Evolutionary conservation across 1,140 invertebrate species (phyloP).

Genomic region (Campoletis sonorensis): DNA sequence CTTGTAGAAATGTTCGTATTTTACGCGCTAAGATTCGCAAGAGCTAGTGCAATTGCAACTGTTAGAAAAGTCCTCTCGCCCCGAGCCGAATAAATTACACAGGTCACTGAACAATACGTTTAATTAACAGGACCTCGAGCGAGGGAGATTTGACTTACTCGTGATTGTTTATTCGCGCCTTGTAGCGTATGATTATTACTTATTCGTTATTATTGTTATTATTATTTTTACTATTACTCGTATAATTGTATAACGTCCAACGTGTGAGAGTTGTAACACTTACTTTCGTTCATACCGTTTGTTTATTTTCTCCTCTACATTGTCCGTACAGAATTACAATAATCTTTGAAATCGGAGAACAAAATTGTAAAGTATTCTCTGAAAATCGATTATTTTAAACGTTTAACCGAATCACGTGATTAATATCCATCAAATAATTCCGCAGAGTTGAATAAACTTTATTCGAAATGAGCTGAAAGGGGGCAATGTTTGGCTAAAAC

Average conservation of each 20-base stretch:
- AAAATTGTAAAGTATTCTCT: too few species aligned
- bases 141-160: slow-evolving; percentile 32
- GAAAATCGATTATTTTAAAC: not conserved
- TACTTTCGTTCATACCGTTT: too few species aligned
- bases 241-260: not conserved
- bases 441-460: too few species aligned
- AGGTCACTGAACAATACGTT: slow-evolving; percentile 45
- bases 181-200: not conserved
- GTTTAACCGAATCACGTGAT: not conserved
- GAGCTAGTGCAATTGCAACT: slow-evolving; percentile 13
- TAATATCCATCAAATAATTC: too few species aligned
- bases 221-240: not conserved
- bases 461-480: too few species aligned
- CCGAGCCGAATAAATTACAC: slow-evolving; percentile 41
- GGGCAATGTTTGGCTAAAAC: too few species aligned
- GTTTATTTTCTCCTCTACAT: too few species aligned
- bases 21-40: not conserved
- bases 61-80: slow-evolving; percentile 31
- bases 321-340: too few species aligned
- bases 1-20: too few species aligned
- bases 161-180: slow-evolving; percentile 32
- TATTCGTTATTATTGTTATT: not conserved
- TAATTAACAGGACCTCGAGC: slow-evolving; percentile 37
- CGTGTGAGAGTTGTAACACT: too few species aligned
- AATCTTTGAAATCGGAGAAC: too few species aligned